Conservation (phyloP, 2,888 invertebrate species). For the Falcaria lacertinaria region DNA sequence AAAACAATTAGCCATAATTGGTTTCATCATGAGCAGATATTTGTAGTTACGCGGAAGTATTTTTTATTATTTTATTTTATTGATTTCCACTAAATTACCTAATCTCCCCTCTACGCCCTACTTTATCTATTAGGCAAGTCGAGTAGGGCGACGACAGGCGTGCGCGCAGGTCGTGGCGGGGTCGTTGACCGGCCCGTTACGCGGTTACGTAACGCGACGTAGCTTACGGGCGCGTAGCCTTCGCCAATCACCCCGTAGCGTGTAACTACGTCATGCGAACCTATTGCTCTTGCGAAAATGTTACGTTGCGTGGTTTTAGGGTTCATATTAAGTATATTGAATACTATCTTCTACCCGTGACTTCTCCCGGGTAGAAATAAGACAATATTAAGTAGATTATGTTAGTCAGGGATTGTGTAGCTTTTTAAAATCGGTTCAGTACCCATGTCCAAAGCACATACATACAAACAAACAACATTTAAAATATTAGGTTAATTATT, state of each 20-base stretch:
- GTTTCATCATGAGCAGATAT: too few relatives aligned
- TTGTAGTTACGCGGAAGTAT: neutral
- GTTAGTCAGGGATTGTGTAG: too few relatives aligned
- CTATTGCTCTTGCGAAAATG: conserved; percentile 17
- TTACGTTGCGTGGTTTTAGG: neutral
- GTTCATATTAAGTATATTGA: too few relatives aligned
- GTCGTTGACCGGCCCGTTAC: conserved; percentile 74
- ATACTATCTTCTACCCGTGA: too few relatives aligned
- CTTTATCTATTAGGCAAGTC: conserved; percentile 30
- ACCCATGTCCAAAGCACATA: too few relatives aligned
- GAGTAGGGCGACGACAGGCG: conserved; percentile 62
- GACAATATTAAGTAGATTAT: too few relatives aligned
- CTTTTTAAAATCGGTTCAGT: too few relatives aligned
- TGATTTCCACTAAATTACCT: conserved; percentile 10
- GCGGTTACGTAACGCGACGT: conserved; percentile 72
- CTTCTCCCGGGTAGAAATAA: too few relatives aligned
- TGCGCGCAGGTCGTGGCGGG: conserved; percentile 64
- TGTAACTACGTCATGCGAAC: conserved; percentile 21
- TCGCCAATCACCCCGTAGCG: conserved; percentile 26
- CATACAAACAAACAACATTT: too few relatives aligned
- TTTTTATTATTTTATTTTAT: neutral
- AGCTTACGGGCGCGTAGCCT: conserved; percentile 65
- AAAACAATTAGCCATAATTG: too few relatives aligned
- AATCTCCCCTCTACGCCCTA: conserved; percentile 20
- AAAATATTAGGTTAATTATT: too few relatives aligned